Evolutionary conservation across 2,113 vertebrate genomes (phyloP).

Genomic region (Recurvirostra avosetta): DNA sequence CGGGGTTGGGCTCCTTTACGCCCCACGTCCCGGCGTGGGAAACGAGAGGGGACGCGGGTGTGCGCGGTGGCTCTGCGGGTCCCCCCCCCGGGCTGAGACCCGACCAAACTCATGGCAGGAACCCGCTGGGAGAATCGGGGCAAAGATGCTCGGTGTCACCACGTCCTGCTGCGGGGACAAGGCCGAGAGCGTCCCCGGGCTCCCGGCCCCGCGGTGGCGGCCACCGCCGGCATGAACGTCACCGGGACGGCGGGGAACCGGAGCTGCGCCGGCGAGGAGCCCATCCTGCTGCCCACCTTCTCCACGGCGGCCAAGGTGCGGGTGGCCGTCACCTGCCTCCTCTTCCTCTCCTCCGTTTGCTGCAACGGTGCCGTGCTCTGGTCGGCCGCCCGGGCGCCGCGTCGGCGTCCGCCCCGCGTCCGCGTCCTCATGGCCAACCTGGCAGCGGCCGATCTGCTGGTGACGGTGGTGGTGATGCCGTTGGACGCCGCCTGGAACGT

Average conservation of each 20-base stretch:
- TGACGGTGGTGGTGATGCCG: slow-evolving; percentile 61
- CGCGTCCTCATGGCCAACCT: slow-evolving; percentile 47
- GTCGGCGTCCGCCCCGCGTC: neutral
- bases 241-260: neutral
- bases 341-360: slow-evolving; percentile 49
- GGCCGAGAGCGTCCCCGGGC: neutral
- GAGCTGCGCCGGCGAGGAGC: neutral
- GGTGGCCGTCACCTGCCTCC: slow-evolving; percentile 37
- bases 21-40: accelerated
- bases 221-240: neutral
- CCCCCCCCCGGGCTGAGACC: neutral
- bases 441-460: slow-evolving; percentile 36
- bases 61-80: too few species aligned
- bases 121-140: too few species aligned
- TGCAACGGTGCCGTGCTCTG: slow-evolving; percentile 42
- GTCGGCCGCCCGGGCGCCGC: neutral
- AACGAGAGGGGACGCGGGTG: neutral
- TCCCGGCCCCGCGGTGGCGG: neutral
- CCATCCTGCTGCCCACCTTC: slow-evolving; percentile 44
- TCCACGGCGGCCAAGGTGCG: slow-evolving; percentile 51
- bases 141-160: neutral
- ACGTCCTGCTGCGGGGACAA: neutral
- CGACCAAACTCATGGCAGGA: neutral
- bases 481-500: slow-evolving; percentile 54
- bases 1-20: neutral